These are phyloP conservation scores for Hololepta plana DNA, from an alignment of 2,888 invertebrate genomes.

Conservation along the genomic window DNA sequence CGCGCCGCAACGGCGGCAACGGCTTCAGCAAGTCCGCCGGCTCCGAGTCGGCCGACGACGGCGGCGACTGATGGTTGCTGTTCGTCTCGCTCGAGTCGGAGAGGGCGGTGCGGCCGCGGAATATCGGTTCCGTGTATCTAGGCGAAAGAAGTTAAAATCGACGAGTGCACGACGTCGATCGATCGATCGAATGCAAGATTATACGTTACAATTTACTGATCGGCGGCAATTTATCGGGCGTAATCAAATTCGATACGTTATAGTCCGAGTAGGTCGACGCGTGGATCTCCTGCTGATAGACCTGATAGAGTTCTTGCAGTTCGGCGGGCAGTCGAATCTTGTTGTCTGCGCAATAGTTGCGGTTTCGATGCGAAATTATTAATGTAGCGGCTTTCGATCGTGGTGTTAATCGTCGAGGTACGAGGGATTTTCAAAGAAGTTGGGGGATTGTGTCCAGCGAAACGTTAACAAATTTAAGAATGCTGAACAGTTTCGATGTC, in stretches of 20 bases:
- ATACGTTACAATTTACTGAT: constrained; percentile 37
- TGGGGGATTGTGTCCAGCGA: too few relatives aligned
- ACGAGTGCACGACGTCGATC: neutral
- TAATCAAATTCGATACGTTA: constrained; percentile 27
- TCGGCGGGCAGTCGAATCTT: constrained; percentile 54
- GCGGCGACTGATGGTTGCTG: constrained; percentile 18
- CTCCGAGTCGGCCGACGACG: constrained; percentile 25
- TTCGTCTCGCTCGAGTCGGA: constrained; percentile 17
- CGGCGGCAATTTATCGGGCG: constrained; percentile 41
- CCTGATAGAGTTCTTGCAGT: constrained; percentile 57
- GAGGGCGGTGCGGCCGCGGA: constrained; percentile 17
- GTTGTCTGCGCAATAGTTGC: too few relatives aligned
- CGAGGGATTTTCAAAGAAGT: too few relatives aligned
- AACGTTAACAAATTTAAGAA: too few relatives aligned
- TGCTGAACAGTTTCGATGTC: too few relatives aligned
- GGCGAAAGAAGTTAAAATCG: constrained; percentile 1
- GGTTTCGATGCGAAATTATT: too few relatives aligned
- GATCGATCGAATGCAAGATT: neutral
- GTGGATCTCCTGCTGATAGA: constrained; percentile 78
- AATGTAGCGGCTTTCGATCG: too few relatives aligned
- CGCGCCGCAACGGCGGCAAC: constrained; percentile 14
- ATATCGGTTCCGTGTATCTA: constrained; percentile 24
- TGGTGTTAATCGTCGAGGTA: too few relatives aligned
- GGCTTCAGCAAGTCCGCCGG: too few relatives aligned
- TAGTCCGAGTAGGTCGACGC: constrained; percentile 57